These are phyloP conservation scores for Coreius guichenoti DNA, from an alignment of 2,797 vertebrate species.

Conservation along the genomic window DNA sequence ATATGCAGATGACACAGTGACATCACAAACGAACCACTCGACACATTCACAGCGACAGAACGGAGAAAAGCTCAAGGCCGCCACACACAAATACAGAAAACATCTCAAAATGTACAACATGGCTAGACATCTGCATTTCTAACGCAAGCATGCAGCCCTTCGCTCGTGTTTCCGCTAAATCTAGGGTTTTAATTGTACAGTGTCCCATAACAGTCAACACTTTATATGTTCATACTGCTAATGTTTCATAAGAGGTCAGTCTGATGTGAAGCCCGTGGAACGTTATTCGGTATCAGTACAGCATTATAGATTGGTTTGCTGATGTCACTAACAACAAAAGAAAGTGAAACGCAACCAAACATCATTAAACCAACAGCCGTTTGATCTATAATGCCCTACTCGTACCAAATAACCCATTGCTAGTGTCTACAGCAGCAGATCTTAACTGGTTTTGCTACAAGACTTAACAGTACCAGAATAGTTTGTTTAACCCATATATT, in stretches of 20 bases:
- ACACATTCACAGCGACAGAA: conserved; percentile 56
- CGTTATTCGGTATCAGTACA: neutral
- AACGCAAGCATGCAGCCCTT: conserved; percentile 69
- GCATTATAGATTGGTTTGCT: conserved; percentile 50
- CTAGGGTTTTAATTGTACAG: neutral
- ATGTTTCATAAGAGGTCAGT: neutral
- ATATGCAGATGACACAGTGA: conserved; percentile 60
- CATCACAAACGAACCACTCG: conserved; percentile 34
- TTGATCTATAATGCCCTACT: conserved; percentile 48
- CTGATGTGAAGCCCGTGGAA: neutral
- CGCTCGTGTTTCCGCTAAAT: neutral
- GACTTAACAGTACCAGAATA: neutral
- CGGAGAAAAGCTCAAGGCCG: conserved; percentile 61
- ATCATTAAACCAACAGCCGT: conserved; percentile 37
- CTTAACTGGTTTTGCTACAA: neutral
- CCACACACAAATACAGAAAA: conserved; percentile 76
- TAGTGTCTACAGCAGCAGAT: neutral
- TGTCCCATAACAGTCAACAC: conserved; percentile 23
- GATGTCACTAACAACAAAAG: conserved; percentile 39
- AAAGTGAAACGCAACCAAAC: conserved; percentile 24
- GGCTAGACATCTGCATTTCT: conserved; percentile 97
- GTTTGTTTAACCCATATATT: conserved; percentile 7
- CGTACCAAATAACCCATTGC: neutral
- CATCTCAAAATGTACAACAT: conserved; percentile 70
- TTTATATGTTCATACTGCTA: conserved; percentile 41